Base-by-base conservation (phyloP, 2,113 vertebrate species). In the Cynocephalus volans region DNA sequence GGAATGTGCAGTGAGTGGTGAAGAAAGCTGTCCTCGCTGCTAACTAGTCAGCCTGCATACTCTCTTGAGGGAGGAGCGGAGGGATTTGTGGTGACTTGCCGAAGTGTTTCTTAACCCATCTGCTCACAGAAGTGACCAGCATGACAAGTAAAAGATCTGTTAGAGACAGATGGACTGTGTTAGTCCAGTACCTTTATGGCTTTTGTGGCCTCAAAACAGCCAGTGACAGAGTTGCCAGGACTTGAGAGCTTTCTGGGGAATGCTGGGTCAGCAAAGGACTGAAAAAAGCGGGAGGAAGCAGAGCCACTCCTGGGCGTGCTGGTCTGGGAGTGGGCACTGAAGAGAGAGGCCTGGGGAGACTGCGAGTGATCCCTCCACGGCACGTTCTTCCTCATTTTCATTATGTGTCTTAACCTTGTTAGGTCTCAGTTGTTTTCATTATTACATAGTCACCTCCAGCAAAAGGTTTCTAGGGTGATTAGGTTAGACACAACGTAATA, bases 401-500 rank as follows among this genome's bases (percentile, higher is more conserved):
- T 28, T 64, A 10, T 0, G 0, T n/a, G 21, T 58, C n/a, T 52
- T 24, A 75, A 24, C 21, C 58, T 18, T 23, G 2, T 13, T 8
- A 23, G 41, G 65, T 52, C 18, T 58, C 62, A 8, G 36, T 54
- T 2, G 2, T 23, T 64, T 8, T 73, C 18, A 1, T 41, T 10
- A 0, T 17, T 36, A 24, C 45, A 14, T 6, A 8, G 3, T 2
- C 18, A 8, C 41, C 28, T 9, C 19, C 73, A 67, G 67, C 33
- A 4, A 10, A 50, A 60, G 21, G 15, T 26, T 48, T 24, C 65
- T 36, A 5, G 2, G 50, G 52, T 21, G 41, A 11, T 4, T 1
- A 14, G 60, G 5, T 5, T 0, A 33, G 48, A 33, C 7, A 1
- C 1, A 2, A 8, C 0, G 1, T 8, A 1, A 15, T 8, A 1